Conservation (phyloP, 2,797 vertebrate species). For the Pseudomugil gertrudae region DNA sequence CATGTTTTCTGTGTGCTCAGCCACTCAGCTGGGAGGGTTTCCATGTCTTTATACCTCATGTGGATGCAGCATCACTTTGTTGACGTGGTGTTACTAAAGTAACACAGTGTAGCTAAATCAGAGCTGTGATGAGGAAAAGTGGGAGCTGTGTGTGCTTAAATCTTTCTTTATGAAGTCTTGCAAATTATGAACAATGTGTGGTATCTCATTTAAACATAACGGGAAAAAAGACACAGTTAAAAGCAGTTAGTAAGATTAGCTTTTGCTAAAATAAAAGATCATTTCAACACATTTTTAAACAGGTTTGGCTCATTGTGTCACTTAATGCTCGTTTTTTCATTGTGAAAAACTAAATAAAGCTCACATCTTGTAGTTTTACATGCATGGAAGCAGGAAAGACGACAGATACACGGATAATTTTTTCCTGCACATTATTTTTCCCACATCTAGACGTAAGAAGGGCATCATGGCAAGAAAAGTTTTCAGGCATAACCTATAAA, state of each 20-base stretch:
- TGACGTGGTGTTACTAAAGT: conserved; percentile 1
- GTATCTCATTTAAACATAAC: conserved; percentile 18
- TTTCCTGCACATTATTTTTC: background rate
- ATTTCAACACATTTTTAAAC: conserved; percentile 13
- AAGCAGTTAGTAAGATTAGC: conserved; percentile 30
- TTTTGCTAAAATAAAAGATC: conserved; percentile 1
- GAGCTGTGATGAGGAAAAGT: conserved; percentile 10
- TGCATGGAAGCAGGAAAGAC: background rate
- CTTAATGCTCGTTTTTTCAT: background rate
- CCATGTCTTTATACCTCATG: conserved; percentile 23
- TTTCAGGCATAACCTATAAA: conserved; percentile 38
- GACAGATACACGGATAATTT: background rate
- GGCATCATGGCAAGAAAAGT: conserved; percentile 14
- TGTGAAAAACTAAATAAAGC: no score
- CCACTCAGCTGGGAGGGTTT: conserved; percentile 27
- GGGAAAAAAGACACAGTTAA: no score
- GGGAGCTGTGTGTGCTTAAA: conserved; percentile 2
- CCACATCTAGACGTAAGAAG: conserved; percentile 1
- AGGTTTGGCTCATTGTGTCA: background rate
- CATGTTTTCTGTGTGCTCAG: conserved; percentile 19
- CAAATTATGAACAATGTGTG: conserved; percentile 15
- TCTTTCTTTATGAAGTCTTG: conserved; percentile 25
- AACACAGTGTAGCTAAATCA: background rate
- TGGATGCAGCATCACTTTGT: background rate
- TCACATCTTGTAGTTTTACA: no score